Evolutionary conservation across 2,797 vertebrate genomes (phyloP), one percentile per base, ranked within the genome.

Genomic region (Molossus alvarezi): DNA sequence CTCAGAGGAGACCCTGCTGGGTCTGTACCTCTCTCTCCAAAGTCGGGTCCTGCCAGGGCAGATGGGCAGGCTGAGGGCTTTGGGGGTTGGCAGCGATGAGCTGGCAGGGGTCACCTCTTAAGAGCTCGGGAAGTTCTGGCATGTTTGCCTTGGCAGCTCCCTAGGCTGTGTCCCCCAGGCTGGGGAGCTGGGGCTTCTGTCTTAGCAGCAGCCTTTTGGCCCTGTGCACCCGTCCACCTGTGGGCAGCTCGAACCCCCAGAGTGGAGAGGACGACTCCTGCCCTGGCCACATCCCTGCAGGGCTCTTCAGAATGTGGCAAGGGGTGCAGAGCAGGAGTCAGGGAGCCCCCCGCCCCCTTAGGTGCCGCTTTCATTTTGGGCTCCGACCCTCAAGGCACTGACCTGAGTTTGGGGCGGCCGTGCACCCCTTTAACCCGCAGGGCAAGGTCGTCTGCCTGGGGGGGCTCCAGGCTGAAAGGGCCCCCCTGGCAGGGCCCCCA

Each of bases 331-430:
- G 23, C 71, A 18, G 29, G 6, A 12, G 48, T 60, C 6, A 0
- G 17, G 29, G 21, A 11, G 5, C 14, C 23, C 48, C 21, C 37
- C 55, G 4, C 3, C 27, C 37, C 7, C 41, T 14, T 1, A n/a
- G 14, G 15, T n/a, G 9, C 0, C 0, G 65, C n/a, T 29, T 20
- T 55, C 18, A 29, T 62, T 21, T 5, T 0, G 3, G 18, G 37
- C 11, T 8, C 37, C 2, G 6, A 18, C 33, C 18, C 17, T 23
- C 7, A 1, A 25, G 27, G 2, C 21, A 4, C 29, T 41, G 8
- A 51, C 48, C 33, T 33, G 48, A 51, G 48, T 51, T 11, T 33
- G 33, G 48, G 48, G 48, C 48, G 11, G 48, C 48, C 11, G 11
- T 51, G 48, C 11, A 11, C 48, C 48, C 48, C 7, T 51, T 5